Evolutionary conservation across 2,888 invertebrate species (phyloP).

Genomic region (Plebejus anna): DNA sequence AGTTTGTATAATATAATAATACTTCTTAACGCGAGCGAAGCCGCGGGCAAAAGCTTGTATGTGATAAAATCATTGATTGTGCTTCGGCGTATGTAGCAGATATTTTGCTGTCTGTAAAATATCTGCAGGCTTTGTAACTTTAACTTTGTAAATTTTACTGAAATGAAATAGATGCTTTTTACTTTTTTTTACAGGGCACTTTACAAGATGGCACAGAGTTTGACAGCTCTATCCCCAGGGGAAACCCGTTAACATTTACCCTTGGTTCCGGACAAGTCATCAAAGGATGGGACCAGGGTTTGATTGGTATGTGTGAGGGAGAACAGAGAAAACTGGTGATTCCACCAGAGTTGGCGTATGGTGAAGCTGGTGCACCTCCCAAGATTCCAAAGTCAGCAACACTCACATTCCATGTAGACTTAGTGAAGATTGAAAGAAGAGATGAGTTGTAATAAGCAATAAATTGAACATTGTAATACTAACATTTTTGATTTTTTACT

Average conservation of each 20-base stretch:
- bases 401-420: slow-evolving; percentile 89
- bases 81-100: no score
- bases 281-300: slow-evolving; percentile 94
- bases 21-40: no score
- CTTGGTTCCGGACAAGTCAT: slow-evolving; percentile 92
- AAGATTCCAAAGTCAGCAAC: slow-evolving; percentile 90
- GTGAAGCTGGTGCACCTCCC: slow-evolving; percentile 88
- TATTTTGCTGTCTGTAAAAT: neutral
- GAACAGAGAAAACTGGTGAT: slow-evolving; percentile 92
- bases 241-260: slow-evolving; percentile 88
- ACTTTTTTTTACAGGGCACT: slow-evolving; percentile 82
- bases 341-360: slow-evolving; percentile 92
- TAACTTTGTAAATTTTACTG: neutral
- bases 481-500: no score
- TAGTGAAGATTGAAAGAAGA: slow-evolving; percentile 86
- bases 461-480: neutral
- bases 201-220: slow-evolving; percentile 92
- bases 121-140: neutral
- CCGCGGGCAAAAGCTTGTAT: no score
- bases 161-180: neutral
- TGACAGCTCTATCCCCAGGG: slow-evolving; percentile 88
- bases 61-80: no score
- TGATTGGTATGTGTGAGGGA: slow-evolving; percentile 93
- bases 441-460: slow-evolving; percentile 69
- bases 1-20: no score